Evolutionary conservation across 1,140 invertebrate species (phyloP), one percentile per base, ranked within the genome.

Genomic region (Charaxes varanes): DNA sequence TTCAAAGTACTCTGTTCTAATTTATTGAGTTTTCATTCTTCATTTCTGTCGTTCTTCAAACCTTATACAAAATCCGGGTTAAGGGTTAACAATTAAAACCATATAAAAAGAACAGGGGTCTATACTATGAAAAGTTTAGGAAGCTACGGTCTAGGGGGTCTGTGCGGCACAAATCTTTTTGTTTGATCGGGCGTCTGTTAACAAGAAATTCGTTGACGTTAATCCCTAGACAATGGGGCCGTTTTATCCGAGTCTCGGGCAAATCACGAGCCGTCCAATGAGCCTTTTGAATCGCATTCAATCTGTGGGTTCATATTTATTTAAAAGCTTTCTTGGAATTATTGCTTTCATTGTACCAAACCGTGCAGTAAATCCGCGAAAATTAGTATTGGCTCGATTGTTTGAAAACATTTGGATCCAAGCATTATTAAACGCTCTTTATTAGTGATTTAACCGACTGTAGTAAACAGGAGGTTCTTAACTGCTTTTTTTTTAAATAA

Each of bases 121-220:
- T n/a, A n/a, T n/a, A n/a, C n/a, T n/a, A n/a, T n/a, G n/a, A n/a
- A n/a, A n/a, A n/a, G n/a, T n/a, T n/a, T n/a, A n/a, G n/a, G n/a
- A n/a, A n/a, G n/a, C n/a, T n/a, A n/a, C n/a, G n/a, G n/a, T 36
- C 37, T 28, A 21, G 22, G 53, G 57, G 54, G 41, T 50, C 48
- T 52, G 40, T 63, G 62, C 62, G 47, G 64, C 44, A 51, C 56
- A 67, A 68, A 64, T 76, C 65, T 77, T 77, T 73, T 74, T 81
- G 68, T 79, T 79, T 81, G 65, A 71, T 68, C 74, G 73, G 62
- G 71, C 72, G 65, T 73, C 67, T 74, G 71, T 77, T 66, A 72
- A 76, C 74, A 77, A 79, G 67, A 70, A 77, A 71, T 79, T 79
- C 67, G 71, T 78, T 78, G 78, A 82, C 76, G 71, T 62, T 80